These are phyloP conservation scores for Lipotes vexillifer DNA, from an alignment of 2,113 vertebrate genomes.

Conservation along the genomic window DNA sequence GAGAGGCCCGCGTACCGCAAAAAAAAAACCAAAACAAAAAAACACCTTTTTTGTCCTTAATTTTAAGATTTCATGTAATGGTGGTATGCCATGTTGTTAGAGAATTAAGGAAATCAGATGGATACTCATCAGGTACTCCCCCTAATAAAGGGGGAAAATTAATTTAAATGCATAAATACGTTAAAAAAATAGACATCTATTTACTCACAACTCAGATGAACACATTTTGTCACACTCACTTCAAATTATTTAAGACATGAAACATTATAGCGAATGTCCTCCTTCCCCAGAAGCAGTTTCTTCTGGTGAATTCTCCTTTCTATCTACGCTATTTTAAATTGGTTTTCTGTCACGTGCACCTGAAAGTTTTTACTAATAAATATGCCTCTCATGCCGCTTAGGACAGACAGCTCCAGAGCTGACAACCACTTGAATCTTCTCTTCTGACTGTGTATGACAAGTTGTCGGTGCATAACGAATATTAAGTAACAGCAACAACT, in stretches of 20 bases:
- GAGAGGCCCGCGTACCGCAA: no score
- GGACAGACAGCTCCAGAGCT: background rate
- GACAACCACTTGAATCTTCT: background rate
- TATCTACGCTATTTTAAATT: background rate
- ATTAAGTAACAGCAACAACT: background rate
- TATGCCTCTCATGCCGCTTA: background rate
- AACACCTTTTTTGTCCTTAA: background rate
- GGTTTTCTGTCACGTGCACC: background rate
- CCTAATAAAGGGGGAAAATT: background rate
- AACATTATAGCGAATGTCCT: background rate
- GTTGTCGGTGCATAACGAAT: background rate
- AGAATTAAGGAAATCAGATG: constrained; percentile 13
- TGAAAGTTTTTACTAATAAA: background rate
- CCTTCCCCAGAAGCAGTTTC: background rate
- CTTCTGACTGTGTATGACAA: background rate
- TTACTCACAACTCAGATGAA: background rate
- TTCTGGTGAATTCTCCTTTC: background rate
- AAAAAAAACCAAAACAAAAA: no score
- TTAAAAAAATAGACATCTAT: background rate
- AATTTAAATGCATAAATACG: background rate
- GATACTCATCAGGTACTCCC: background rate
- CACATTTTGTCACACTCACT: background rate
- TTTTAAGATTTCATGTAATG: constrained; percentile 4
- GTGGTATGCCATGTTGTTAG: background rate
- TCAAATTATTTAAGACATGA: background rate